Evolutionary conservation across 2,113 vertebrate genomes (phyloP).

Genomic region (Neotoma lepida): DNA sequence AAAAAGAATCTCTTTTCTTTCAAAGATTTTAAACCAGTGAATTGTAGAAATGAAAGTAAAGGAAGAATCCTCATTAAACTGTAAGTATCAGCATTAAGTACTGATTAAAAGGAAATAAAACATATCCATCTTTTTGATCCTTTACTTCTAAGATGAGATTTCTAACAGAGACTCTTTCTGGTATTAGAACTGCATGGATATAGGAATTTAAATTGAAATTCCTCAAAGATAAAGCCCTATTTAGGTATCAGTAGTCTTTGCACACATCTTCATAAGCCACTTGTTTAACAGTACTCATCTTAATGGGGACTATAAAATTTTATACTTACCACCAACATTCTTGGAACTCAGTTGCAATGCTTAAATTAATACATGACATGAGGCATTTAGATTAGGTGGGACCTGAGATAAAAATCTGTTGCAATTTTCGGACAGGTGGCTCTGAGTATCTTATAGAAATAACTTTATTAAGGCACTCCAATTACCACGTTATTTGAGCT

Average conservation of each 20-base stretch:
- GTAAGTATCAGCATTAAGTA: constrained; percentile 60
- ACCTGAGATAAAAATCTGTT: constrained; percentile 59
- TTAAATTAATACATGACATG: constrained; percentile 42
- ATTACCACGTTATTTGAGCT: constrained; percentile 58
- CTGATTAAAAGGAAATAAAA: constrained; percentile 55
- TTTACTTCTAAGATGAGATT: constrained; percentile 65
- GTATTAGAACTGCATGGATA: neutral
- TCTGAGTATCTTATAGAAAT: constrained; percentile 58
- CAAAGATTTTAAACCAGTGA: constrained; percentile 23
- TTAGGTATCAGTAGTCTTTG: constrained; percentile 34
- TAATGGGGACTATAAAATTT: constrained; percentile 44
- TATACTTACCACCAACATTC: constrained; percentile 24
- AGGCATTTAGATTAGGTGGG: constrained; percentile 25
- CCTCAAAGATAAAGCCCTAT: neutral
- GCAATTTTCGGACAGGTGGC: constrained; percentile 50
- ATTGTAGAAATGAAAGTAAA: constrained; percentile 38
- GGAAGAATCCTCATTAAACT: constrained; percentile 54
- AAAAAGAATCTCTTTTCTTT: constrained; percentile 1
- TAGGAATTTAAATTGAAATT: constrained; percentile 61
- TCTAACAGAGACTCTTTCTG: constrained; percentile 41
- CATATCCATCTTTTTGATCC: constrained; percentile 43
- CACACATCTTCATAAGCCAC: constrained; percentile 50
- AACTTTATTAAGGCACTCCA: constrained; percentile 52
- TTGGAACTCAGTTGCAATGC: constrained; percentile 35
- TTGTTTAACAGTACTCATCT: constrained; percentile 50